Evolutionary conservation across 2,797 vertebrate species (phyloP).

Genomic region (Halcyon smyrnensis): DNA sequence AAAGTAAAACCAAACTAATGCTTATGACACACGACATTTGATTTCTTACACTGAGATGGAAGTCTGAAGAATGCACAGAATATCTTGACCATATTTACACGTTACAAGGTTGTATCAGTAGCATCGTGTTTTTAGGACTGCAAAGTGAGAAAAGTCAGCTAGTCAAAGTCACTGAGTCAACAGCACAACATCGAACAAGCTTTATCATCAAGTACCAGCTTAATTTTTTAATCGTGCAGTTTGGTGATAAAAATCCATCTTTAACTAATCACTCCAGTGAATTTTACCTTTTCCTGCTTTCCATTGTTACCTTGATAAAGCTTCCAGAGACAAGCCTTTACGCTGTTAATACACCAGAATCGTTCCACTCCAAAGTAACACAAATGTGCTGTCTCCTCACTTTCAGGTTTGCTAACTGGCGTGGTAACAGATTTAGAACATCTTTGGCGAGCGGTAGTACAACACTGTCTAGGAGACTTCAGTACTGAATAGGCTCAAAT

Average conservation of each 20-base stretch:
- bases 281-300: conserved; percentile 41
- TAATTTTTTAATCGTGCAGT: not conserved
- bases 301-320: conserved; percentile 59
- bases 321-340: conserved; percentile 29
- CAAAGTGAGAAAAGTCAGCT: not conserved
- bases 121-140: not conserved
- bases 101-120: not conserved
- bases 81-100: not conserved
- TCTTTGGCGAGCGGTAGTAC: conserved; percentile 60
- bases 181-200: not conserved
- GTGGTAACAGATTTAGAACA: not conserved
- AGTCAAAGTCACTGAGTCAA: not conserved
- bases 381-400: not conserved
- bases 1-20: not conserved
- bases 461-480: conserved; percentile 52
- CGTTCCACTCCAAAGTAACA: not conserved
- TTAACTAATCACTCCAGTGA: not conserved
- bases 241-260: not conserved
- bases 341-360: not conserved
- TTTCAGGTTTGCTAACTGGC: conserved; percentile 53
- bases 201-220: not conserved
- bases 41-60: not conserved
- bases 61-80: not conserved
- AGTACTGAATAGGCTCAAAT: conserved; percentile 51
- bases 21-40: not conserved